Evolutionary conservation across 2,113 vertebrate species (phyloP).

Genomic region (Ailurus styani): DNA sequence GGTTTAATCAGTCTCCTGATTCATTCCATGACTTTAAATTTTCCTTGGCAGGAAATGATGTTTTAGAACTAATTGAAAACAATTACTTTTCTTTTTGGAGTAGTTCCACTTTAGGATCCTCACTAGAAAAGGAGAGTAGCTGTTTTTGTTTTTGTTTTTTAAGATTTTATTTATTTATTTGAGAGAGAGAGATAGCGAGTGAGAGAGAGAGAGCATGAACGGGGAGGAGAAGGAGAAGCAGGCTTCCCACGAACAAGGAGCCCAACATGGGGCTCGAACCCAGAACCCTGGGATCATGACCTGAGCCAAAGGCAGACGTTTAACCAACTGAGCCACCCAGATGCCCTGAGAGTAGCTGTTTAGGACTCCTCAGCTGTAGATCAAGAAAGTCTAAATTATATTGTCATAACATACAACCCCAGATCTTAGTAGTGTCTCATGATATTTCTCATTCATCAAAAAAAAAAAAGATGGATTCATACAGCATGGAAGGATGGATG

Average conservation of each 20-base stretch:
- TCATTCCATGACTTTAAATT: neutral
- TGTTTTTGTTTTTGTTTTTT: no score
- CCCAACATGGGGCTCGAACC: no score
- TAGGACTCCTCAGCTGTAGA: neutral
- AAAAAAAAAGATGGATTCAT: neutral
- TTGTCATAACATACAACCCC: neutral
- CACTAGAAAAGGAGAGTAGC: neutral
- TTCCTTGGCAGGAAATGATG: neutral
- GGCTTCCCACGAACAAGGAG: no score
- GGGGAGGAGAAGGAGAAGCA: no score
- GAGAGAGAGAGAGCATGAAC: no score
- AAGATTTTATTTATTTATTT: no score
- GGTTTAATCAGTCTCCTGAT: neutral
- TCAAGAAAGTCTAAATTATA: neutral
- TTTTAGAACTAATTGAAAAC: neutral
- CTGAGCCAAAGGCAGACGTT: no score
- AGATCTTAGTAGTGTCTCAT: neutral
- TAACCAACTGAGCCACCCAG: no score
- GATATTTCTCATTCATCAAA: neutral
- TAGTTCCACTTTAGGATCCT: neutral
- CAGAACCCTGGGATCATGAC: no score
- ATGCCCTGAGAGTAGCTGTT: neutral
- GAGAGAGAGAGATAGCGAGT: no score
- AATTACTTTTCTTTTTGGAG: neutral
- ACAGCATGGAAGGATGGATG: neutral